A percentile compares a stretch with the other conserved stretches of the same genome.
These are phyloP conservation scores for Macquaria australasica DNA, from an alignment of 2,113 vertebrate species.

Conservation along the genomic window DNA sequence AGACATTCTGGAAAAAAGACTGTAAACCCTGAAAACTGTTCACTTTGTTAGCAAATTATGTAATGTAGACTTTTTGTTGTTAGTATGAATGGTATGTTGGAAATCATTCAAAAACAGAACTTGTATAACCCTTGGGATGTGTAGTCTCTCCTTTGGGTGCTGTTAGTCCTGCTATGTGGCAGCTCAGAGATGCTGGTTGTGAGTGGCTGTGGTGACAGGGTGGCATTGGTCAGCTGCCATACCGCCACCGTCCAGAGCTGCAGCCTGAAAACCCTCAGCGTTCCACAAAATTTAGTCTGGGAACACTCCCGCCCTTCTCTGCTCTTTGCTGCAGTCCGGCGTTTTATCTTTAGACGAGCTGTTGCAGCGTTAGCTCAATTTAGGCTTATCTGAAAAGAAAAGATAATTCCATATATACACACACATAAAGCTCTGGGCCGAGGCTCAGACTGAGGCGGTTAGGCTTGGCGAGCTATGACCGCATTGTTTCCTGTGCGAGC, in stretches of 20 bases:
- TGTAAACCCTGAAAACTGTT: neutral
- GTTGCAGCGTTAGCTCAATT: slow-evolving; percentile 15
- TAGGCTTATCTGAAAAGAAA: slow-evolving; percentile 41
- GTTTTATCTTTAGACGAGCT: slow-evolving; percentile 40
- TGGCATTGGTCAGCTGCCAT: neutral
- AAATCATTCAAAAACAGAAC: neutral
- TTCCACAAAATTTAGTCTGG: slow-evolving; percentile 18
- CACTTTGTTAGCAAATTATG: neutral
- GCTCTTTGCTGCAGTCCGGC: neutral
- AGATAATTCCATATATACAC: slow-evolving; percentile 16
- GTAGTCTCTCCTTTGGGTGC: neutral
- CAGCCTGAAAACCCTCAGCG: neutral
- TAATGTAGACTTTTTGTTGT: neutral
- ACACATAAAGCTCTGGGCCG: slow-evolving; percentile 14
- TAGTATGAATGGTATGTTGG: neutral
- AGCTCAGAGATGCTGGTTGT: neutral
- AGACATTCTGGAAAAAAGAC: neutral
- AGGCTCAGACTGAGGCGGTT: neutral
- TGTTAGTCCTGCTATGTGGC: neutral
- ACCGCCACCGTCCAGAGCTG: slow-evolving; percentile 1
- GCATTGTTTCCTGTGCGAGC: neutral
- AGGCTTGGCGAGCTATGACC: slow-evolving; percentile 3
- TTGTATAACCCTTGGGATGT: too few relatives aligned
- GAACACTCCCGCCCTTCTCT: neutral
- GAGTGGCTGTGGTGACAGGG: slow-evolving; percentile 40